phyloP scores from a whole-genome alignment of 2,888 invertebrate genomes.

The Meta bourneti region DNA sequence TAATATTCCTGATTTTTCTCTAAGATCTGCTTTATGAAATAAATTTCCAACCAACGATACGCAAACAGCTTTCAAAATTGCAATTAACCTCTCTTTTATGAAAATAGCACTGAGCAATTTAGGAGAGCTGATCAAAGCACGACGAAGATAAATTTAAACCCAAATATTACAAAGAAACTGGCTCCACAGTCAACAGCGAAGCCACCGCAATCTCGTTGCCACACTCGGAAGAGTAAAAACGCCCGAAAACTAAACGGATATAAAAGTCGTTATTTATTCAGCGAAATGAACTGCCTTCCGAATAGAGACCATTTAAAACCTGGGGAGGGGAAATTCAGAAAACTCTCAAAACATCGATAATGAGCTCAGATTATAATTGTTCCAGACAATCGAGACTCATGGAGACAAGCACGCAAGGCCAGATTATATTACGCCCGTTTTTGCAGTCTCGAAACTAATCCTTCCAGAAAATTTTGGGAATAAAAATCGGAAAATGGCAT shows the following conservation, averaged over 20 bases:
- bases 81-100: background rate
- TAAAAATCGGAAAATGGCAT: slow-evolving; percentile 21
- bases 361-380: slow-evolving; percentile 57
- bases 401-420: slow-evolving; percentile 1
- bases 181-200: background rate
- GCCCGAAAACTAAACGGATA: background rate
- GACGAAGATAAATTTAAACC: background rate
- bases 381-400: slow-evolving; percentile 46
- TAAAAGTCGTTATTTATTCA: slow-evolving; percentile 53
- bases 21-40: background rate
- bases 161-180: background rate
- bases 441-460: background rate
- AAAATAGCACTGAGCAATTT: background rate
- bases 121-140: background rate
- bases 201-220: background rate
- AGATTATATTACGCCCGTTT: slow-evolving; percentile 51
- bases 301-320: slow-evolving; percentile 41
- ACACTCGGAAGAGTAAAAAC: background rate
- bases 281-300: slow-evolving; percentile 59
- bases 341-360: slow-evolving; percentile 32
- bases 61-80: background rate
- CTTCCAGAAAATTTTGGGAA: slow-evolving; percentile 4
- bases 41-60: background rate
- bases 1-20: background rate
- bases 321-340: slow-evolving; percentile 16